Percentiles rank a stretch among this genome's conserved stretches.
These are phyloP conservation scores for Adoxophyes honmai DNA, from an alignment of 1,140 invertebrate genomes.

Conservation along the genomic window DNA sequence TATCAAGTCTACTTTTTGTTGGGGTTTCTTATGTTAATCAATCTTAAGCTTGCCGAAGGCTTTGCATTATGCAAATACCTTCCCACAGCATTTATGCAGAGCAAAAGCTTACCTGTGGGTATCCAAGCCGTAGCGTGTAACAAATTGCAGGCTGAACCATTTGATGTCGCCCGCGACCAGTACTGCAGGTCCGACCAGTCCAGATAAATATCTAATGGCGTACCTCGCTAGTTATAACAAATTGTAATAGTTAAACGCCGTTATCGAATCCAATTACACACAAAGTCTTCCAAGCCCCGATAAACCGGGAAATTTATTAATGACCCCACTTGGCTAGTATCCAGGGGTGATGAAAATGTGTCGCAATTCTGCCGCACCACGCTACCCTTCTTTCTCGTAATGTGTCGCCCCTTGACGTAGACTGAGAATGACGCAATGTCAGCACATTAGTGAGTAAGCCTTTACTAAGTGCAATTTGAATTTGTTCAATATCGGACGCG, in stretches of 20 bases:
- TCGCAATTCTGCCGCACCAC: conserved; percentile 6
- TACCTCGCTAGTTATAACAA: neutral
- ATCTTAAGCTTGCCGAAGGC: neutral
- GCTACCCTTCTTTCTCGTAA: conserved; percentile 1
- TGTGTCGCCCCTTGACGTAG: neutral
- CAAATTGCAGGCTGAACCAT: conserved; percentile 28
- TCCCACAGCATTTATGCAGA: neutral
- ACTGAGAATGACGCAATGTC: neutral
- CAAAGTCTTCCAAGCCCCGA: neutral
- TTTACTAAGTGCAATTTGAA: neutral
- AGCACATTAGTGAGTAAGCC: neutral
- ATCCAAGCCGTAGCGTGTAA: conserved; percentile 7
- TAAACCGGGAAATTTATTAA: too few species aligned
- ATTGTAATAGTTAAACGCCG: conserved; percentile 8
- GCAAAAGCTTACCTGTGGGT: neutral
- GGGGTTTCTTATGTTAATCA: neutral
- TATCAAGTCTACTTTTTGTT: conserved; percentile 5
- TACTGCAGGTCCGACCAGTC: conserved; percentile 21
- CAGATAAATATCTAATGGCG: conserved; percentile 23
- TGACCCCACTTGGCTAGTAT: neutral
- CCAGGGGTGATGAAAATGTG: conserved; percentile 10
- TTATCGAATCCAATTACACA: conserved; percentile 2
- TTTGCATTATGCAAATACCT: conserved; percentile 23
- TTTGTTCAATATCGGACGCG: neutral
- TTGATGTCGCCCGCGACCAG: conserved; percentile 14